These are phyloP conservation scores for Myrmecobius fasciatus DNA, from an alignment of 2,113 vertebrate genomes.

Conservation along the genomic window DNA sequence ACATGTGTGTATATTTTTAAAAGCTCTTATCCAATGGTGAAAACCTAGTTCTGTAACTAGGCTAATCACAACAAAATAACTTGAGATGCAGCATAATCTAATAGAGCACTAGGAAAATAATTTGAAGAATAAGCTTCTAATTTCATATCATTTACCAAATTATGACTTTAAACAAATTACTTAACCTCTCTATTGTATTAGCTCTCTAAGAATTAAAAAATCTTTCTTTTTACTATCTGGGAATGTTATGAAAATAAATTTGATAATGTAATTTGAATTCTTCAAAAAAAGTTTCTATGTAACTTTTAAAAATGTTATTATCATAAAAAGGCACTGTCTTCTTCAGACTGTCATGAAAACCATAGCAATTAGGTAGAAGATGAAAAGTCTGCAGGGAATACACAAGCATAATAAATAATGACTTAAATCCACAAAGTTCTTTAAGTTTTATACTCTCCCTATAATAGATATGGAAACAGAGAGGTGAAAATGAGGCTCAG, in stretches of 20 bases:
- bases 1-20: background rate
- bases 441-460: background rate
- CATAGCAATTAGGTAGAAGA: background rate
- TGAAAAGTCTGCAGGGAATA: background rate
- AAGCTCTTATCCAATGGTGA: background rate
- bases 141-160: background rate
- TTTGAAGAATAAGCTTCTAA: background rate
- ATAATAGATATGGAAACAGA: background rate
- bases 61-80: background rate
- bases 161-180: background rate
- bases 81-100: background rate
- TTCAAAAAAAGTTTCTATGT: background rate
- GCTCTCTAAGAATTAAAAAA: slow-evolving; percentile 20
- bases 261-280: background rate
- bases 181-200: background rate
- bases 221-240: background rate
- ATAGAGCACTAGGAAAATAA: background rate
- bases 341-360: background rate
- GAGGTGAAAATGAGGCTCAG: background rate
- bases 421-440: background rate
- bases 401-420: background rate
- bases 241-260: slow-evolving; percentile 16
- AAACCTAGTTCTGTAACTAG: background rate
- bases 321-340: background rate
- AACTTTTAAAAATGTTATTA: slow-evolving; percentile 16